Percentiles rank a stretch among this genome's conserved stretches.
phyloP scores from a whole-genome alignment of 2,888 invertebrate species.

The Andrena minutula region DNA sequence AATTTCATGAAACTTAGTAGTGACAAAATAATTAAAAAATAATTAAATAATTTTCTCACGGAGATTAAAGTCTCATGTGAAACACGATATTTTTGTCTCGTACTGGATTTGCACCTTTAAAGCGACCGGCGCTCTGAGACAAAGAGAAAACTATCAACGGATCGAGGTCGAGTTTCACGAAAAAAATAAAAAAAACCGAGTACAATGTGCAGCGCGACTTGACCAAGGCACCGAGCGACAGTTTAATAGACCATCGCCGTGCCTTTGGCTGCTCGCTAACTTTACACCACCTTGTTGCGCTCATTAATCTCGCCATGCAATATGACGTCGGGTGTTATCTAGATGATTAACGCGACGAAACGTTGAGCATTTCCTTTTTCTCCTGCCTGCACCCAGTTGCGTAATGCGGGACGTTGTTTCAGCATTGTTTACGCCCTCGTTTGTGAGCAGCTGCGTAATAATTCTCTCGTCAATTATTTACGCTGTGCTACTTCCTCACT shows the following conservation, averaged over 20 bases:
- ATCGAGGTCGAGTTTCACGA: slow-evolving; percentile 5
- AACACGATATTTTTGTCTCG: too few relatives aligned
- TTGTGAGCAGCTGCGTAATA: slow-evolving; percentile 15
- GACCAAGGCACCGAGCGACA: not conserved
- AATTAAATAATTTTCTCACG: too few relatives aligned
- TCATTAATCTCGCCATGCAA: slow-evolving; percentile 55
- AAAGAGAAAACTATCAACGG: too few relatives aligned
- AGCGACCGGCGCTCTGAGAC: not conserved
- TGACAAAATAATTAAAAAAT: too few relatives aligned
- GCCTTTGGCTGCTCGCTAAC: slow-evolving; percentile 24
- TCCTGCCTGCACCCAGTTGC: not conserved
- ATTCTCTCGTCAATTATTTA: slow-evolving; percentile 46
- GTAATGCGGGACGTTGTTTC: slow-evolving; percentile 14
- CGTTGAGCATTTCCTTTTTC: slow-evolving; percentile 31
- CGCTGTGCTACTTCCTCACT: slow-evolving; percentile 3
- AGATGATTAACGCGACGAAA: slow-evolving; percentile 51
- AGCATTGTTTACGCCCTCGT: slow-evolving; percentile 27
- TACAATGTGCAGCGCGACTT: slow-evolving; percentile 17
- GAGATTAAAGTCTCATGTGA: too few relatives aligned
- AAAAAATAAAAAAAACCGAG: slow-evolving; percentile 5
- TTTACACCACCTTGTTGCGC: slow-evolving; percentile 31
- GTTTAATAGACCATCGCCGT: slow-evolving; percentile 39
- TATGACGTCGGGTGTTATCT: slow-evolving; percentile 45
- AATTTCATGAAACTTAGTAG: too few relatives aligned
- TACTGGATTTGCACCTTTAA: not conserved